These are phyloP conservation scores for Polyommatus icarus DNA, from an alignment of 2,888 invertebrate species.

Conservation along the genomic window DNA sequence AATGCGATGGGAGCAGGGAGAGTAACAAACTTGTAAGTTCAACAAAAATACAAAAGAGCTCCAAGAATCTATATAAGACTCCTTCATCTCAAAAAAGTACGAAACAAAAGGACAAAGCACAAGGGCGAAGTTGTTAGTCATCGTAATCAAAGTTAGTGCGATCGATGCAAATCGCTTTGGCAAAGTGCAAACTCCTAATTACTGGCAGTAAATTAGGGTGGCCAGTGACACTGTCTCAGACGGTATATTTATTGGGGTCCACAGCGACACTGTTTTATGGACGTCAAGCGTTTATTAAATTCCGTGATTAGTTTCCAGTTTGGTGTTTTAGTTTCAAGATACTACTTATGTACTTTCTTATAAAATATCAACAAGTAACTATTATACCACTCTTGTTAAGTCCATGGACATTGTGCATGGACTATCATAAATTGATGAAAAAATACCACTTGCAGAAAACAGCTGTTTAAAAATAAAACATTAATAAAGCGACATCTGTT, in stretches of 20 bases:
- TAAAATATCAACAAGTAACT: not conserved
- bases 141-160: slow-evolving; percentile 46
- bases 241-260: slow-evolving; percentile 73
- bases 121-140: slow-evolving; percentile 33
- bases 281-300: slow-evolving; percentile 25
- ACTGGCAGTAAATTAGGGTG: slow-evolving; percentile 79
- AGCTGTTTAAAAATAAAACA: too few relatives aligned
- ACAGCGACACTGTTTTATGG: slow-evolving; percentile 36
- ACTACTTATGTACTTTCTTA: not conserved
- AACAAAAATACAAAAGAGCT: not conserved
- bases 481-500: too few relatives aligned
- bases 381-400: not conserved
- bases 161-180: slow-evolving; percentile 79
- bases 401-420: too few relatives aligned
- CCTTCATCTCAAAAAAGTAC: not conserved
- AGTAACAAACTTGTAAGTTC: too few relatives aligned
- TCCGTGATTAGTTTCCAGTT: not conserved
- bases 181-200: slow-evolving; percentile 80
- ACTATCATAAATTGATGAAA: too few relatives aligned
- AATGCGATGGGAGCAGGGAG: too few relatives aligned
- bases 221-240: slow-evolving; percentile 78
- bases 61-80: too few relatives aligned
- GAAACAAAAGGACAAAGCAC: slow-evolving; percentile 4
- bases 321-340: not conserved
- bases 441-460: too few relatives aligned